phyloP scores from a whole-genome alignment of 2,113 vertebrate species.

The Pangasianodon hypophthalmus region DNA sequence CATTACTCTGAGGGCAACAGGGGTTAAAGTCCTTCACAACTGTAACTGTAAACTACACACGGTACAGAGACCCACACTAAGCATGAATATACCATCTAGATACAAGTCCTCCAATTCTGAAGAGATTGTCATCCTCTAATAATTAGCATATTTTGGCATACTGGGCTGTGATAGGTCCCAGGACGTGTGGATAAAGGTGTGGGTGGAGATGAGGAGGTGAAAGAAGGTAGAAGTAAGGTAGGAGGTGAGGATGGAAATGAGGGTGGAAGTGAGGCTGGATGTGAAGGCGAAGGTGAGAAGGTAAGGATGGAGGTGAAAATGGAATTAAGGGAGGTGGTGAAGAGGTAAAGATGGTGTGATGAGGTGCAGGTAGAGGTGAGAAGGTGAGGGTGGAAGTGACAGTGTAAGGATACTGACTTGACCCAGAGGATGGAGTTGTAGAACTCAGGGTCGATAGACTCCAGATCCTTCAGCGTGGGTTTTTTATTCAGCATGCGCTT shows the following conservation, averaged over 20 bases:
- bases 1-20: too few species aligned
- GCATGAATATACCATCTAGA: too few species aligned
- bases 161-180: too few species aligned
- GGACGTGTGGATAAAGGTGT: not conserved
- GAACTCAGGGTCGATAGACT: slow-evolving; percentile 97
- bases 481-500: slow-evolving; percentile 98
- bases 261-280: not conserved
- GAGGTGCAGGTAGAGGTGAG: not conserved
- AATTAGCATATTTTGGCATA: not conserved
- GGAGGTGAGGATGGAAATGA: not conserved
- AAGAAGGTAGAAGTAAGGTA: not conserved
- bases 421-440: slow-evolving; percentile 99
- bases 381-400: not conserved
- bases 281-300: not conserved
- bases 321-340: not conserved
- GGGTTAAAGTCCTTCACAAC: too few species aligned
- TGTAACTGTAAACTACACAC: too few species aligned
- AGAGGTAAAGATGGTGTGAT: not conserved
- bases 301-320: not conserved
- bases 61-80: too few species aligned
- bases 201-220: not conserved
- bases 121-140: too few species aligned
- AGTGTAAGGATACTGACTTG: slow-evolving; percentile 80
- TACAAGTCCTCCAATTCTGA: too few species aligned
- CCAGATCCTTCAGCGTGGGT: slow-evolving; percentile 94